These are phyloP conservation scores for Polyodon spathula DNA, from an alignment of 2,113 vertebrate species.

Conservation along the genomic window DNA sequence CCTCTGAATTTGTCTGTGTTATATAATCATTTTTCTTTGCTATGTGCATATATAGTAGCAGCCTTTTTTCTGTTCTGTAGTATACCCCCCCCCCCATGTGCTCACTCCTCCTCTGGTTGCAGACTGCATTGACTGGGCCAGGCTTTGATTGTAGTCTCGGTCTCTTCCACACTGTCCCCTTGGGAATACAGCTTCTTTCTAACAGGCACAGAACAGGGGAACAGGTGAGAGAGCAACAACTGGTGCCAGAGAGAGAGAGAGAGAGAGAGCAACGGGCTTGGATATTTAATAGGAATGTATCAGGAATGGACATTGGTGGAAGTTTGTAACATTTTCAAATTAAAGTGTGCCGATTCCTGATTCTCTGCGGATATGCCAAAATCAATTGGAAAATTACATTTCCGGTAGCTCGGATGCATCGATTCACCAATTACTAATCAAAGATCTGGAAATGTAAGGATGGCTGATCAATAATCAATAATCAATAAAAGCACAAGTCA, in stretches of 20 bases:
- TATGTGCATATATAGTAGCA: not conserved
- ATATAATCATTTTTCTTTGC: no score
- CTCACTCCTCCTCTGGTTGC: constrained; percentile 54
- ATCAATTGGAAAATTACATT: no score
- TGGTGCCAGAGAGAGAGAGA: no score
- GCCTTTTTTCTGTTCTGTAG: not conserved
- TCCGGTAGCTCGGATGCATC: no score
- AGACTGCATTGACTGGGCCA: constrained; percentile 46
- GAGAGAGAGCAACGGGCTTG: not conserved
- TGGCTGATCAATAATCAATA: no score
- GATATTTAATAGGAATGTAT: not conserved
- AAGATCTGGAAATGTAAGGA: no score
- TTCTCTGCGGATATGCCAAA: no score
- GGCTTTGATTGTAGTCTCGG: constrained; percentile 31
- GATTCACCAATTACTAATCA: no score
- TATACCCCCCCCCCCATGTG: not conserved
- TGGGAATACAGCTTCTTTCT: constrained; percentile 50
- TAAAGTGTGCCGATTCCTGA: not conserved
- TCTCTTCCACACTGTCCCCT: constrained; percentile 56
- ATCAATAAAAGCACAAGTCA: no score
- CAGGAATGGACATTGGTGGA: not conserved
- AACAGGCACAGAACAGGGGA: constrained; percentile 10
- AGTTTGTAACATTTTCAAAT: not conserved
- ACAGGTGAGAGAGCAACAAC: not conserved
- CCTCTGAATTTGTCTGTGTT: no score